phyloP scores from a whole-genome alignment of 2,113 vertebrate genomes.

The Trogon melanurus region DNA sequence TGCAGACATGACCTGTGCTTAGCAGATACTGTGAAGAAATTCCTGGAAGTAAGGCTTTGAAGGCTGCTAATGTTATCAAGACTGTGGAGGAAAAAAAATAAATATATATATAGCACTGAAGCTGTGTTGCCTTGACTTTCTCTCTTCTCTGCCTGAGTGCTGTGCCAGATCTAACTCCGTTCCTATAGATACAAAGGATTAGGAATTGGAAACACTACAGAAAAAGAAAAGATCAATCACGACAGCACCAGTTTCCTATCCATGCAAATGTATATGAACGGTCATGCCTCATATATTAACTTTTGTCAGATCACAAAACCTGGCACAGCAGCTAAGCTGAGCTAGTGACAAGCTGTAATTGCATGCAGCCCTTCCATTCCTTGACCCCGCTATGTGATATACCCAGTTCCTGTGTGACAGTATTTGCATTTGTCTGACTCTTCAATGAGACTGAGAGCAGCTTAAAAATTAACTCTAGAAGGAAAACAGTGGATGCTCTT shows the following conservation, averaged over 20 bases:
- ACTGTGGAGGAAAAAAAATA: background rate
- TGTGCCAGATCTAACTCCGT: background rate
- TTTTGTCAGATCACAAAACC: background rate
- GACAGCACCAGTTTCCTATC: background rate
- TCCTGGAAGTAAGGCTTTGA: background rate
- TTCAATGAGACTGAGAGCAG: background rate
- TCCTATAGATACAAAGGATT: conserved; percentile 30
- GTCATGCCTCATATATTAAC: fast-evolving
- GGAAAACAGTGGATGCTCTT: background rate
- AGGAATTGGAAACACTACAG: background rate
- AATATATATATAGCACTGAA: background rate
- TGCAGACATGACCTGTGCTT: background rate
- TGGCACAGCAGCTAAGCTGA: background rate
- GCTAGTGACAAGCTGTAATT: background rate
- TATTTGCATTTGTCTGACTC: background rate
- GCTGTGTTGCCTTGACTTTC: background rate
- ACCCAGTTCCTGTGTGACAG: background rate
- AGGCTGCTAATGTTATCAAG: background rate
- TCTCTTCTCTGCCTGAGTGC: background rate
- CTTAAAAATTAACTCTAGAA: background rate
- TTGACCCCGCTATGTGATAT: background rate
- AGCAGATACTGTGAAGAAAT: background rate
- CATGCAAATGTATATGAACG: background rate
- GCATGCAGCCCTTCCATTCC: background rate
- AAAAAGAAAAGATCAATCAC: background rate